Base-by-base conservation (phyloP, 1,140 invertebrate genomes). In the Muscidifurax raptorellus region DNA sequence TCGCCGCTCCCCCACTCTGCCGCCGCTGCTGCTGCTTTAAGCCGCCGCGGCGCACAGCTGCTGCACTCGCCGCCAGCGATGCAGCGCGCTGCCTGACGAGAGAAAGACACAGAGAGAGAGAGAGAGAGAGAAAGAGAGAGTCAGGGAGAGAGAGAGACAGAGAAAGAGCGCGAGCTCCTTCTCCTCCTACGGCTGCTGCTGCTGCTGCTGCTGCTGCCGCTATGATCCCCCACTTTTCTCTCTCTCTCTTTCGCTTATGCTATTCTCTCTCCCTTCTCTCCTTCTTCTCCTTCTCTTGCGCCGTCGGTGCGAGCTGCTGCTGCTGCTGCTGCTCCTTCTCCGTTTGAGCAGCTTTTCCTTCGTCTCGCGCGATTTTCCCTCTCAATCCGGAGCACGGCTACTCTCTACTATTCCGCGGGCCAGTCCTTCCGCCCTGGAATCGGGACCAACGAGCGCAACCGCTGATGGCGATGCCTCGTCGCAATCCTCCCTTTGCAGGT, bases 391-490 rank as follows among this genome's bases (percentile, higher is more conserved):
- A 47, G 44, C n/a, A 47, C 1, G 15, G 7, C 44, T 52, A n/a
- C n/a, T 82, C 71, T 67, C 30, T 87, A 92, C 92, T 92, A 92
- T 93, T 92, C 91, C 86, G 90, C 87, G 88, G 88, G 88, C 89
- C 90, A 88, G 78, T 89, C 88, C 88, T 92, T 91, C 89, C 92
- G 89, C 88, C 92, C 90, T 88, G 90, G 89, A 83, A 82, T 86
- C 89, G 90, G 91, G 89, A 90, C 89, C 90, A 92, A 90, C 88
- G 90, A 90, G 89, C 91, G 89, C 81, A 88, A 89, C 75, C 52
- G 84, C 74, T 59, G 44, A 6, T 15, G 32, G 52, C 82, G 72
- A 76, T 83, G 28, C 28, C 74, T 28, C 66, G 75, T 27, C 66
- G 66, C 15, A 59, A 66, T 76, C 4, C 32, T 47, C 71, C 47